Evolutionary conservation across 2,113 vertebrate genomes (phyloP).

Genomic region (Channa argus): DNA sequence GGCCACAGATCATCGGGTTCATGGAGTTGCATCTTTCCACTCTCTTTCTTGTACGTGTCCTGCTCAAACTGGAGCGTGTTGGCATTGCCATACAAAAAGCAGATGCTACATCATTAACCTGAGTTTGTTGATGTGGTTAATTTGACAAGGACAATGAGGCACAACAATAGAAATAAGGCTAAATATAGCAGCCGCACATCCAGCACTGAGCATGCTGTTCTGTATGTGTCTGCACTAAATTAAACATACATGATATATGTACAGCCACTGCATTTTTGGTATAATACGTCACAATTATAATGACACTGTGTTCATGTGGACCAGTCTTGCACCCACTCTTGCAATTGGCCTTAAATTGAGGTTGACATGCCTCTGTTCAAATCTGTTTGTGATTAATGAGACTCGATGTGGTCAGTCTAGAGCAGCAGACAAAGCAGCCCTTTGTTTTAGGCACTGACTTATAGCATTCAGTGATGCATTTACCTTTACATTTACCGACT

Average conservation of each 20-base stretch:
- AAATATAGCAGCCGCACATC: neutral
- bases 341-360: too few species aligned
- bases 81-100: neutral
- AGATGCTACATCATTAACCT: conserved; percentile 9
- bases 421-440: neutral
- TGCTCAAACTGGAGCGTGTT: neutral
- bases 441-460: neutral
- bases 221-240: neutral
- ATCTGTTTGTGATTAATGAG: too few species aligned
- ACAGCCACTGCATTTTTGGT: conserved; percentile 26
- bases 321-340: neutral
- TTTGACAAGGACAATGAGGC: neutral
- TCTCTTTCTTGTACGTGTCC: neutral
- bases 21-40: too few species aligned
- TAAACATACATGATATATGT: conserved; percentile 24
- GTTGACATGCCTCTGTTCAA: too few species aligned
- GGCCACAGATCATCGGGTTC: neutral
- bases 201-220: too few species aligned
- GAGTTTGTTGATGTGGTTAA: conserved; percentile 14
- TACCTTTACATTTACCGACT: too few species aligned
- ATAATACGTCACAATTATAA: conserved; percentile 13
- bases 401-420: too few species aligned
- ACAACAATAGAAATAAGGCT: neutral
- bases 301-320: conserved; percentile 1
- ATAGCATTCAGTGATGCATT: too few species aligned